Percentiles rank a stretch among this genome's conserved stretches.
These are phyloP conservation scores for Himalopsyche kuldschensis DNA, from an alignment of 2,888 invertebrate species.

Conservation along the genomic window DNA sequence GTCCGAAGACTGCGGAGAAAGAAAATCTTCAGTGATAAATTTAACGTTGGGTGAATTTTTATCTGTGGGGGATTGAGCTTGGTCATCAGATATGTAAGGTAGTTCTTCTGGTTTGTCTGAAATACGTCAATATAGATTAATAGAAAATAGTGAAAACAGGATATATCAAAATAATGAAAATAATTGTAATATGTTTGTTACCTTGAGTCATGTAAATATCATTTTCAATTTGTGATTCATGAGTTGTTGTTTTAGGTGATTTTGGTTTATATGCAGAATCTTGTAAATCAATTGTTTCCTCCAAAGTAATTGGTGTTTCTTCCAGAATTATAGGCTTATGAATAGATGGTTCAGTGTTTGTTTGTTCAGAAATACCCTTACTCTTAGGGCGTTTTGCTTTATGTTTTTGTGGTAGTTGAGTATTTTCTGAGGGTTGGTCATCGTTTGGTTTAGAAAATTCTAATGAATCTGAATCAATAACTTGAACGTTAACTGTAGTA, in stretches of 20 bases:
- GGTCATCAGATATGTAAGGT: background rate
- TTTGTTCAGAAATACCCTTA: conserved; percentile 6
- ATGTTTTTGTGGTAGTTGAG: background rate
- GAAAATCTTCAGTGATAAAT: conserved; percentile 9
- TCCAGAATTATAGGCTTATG: conserved; percentile 19
- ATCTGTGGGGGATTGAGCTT: background rate
- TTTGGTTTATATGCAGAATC: conserved; percentile 15
- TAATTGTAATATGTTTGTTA: conserved; percentile 9
- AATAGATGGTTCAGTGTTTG: conserved; percentile 22
- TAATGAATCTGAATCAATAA: conserved; percentile 39
- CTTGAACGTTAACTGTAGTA: conserved; percentile 39
- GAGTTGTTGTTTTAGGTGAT: conserved; percentile 18
- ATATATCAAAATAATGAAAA: background rate
- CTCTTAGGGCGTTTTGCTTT: background rate
- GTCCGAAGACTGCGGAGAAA: conserved; percentile 52
- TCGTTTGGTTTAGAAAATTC: conserved; percentile 22
- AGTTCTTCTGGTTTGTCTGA: conserved; percentile 29
- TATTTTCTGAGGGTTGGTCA: conserved; percentile 11
- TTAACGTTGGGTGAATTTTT: background rate
- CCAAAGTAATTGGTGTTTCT: conserved; percentile 17
- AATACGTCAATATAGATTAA: conserved; percentile 10
- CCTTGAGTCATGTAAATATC: conserved; percentile 15
- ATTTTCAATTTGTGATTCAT: conserved; percentile 19
- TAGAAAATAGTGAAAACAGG: background rate
- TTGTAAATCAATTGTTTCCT: conserved; percentile 16